A percentile compares a stretch with the other conserved stretches of the same genome.
Conservation (phyloP, 1,140 invertebrate species). For the Magallana angulata region DNA sequence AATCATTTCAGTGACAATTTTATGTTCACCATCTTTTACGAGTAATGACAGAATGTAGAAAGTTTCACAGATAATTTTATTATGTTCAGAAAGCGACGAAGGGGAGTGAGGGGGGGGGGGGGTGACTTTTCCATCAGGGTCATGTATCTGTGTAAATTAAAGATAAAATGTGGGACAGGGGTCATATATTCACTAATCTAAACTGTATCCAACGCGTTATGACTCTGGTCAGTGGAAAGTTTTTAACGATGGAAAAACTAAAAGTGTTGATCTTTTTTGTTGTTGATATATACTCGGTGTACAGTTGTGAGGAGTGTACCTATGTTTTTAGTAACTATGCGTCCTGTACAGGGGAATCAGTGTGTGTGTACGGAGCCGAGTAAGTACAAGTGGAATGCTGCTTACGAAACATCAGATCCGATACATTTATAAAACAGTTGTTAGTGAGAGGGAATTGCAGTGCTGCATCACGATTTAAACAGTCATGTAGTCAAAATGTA, state of each 20-base stretch:
- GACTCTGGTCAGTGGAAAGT: neutral
- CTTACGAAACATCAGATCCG: neutral
- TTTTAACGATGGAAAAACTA: neutral
- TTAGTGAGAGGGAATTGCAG: neutral
- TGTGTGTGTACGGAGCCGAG: neutral
- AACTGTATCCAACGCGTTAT: neutral
- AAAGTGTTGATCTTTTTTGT: neutral
- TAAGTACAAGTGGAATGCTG: neutral
- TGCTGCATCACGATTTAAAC: neutral
- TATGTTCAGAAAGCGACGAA: neutral
- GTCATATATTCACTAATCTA: neutral
- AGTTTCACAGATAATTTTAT: neutral
- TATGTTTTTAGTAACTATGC: neutral
- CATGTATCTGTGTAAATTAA: neutral
- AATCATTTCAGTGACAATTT: neutral
- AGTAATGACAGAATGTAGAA: neutral
- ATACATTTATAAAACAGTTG: neutral
- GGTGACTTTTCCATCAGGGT: neutral
- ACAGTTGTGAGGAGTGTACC: neutral
- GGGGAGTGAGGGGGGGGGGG: neutral
- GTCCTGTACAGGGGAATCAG: slow-evolving; percentile 7
- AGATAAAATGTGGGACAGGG: neutral
- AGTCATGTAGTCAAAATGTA: too few relatives aligned
- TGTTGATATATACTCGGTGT: neutral
- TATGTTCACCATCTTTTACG: neutral